Conservation (phyloP, 2,888 invertebrate species). For the Perdita meconis region DNA sequence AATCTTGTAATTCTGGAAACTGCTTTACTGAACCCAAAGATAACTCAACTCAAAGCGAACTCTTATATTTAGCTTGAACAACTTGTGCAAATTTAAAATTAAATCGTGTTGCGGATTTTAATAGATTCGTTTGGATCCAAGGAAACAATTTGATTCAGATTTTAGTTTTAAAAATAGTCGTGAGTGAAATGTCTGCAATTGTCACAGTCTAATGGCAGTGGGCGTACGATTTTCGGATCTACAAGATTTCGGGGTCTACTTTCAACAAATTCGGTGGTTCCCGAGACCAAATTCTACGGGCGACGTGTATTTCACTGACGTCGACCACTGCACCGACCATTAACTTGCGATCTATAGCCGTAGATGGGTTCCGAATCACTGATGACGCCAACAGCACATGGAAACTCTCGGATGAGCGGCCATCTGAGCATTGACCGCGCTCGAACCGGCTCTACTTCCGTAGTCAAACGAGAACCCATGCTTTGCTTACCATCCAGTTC, state of each 20-base stretch:
- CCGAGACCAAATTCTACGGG: not conserved
- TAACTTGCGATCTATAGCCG: constrained; percentile 1
- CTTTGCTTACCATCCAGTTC: not conserved
- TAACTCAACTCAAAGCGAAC: too few species aligned
- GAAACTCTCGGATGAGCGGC: not conserved
- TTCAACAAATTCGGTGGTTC: not conserved
- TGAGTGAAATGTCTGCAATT: too few species aligned
- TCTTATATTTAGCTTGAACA: too few species aligned
- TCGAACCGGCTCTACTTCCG: not conserved
- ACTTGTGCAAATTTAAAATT: too few species aligned
- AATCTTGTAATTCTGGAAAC: too few species aligned
- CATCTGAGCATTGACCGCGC: not conserved
- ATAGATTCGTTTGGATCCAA: too few species aligned
- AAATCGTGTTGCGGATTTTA: too few species aligned
- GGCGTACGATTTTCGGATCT: too few species aligned
- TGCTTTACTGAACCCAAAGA: too few species aligned
- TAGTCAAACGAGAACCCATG: not conserved
- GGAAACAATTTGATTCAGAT: too few species aligned
- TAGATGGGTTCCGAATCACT: constrained; percentile 10
- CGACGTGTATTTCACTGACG: not conserved
- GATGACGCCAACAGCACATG: constrained; percentile 7
- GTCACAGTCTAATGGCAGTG: too few species aligned
- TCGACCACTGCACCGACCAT: not conserved
- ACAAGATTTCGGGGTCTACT: not conserved
- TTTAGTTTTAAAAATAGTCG: too few species aligned